A percentile compares a stretch with the other conserved stretches of the same genome.
Conservation (phyloP, 2,888 invertebrate genomes). For the Lasioglossum zephyrum region DNA sequence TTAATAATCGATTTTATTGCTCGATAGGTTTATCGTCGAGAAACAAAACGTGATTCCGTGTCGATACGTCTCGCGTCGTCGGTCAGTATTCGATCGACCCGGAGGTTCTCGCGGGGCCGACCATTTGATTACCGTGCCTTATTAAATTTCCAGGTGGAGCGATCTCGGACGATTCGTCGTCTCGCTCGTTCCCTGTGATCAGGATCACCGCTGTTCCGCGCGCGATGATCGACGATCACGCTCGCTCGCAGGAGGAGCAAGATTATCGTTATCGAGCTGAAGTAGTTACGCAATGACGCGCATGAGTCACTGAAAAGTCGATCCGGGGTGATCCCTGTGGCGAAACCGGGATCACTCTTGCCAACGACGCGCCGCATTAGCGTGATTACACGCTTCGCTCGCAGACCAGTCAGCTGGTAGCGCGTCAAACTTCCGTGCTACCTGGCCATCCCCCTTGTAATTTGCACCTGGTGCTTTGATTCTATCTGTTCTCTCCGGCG, state of each 20-base stretch:
- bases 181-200: conserved; percentile 54
- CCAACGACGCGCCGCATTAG: conserved; percentile 78
- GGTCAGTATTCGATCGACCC: too few species aligned
- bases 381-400: conserved; percentile 77
- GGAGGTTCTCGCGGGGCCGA: conserved; percentile 10
- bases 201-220: conserved; percentile 38
- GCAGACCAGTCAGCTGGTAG: conserved; percentile 71
- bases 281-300: conserved; percentile 66
- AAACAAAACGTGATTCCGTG: too few species aligned
- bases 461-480: conserved; percentile 83
- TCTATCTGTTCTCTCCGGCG: conserved; percentile 73
- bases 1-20: too few species aligned
- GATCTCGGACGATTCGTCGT: conserved; percentile 55
- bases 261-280: conserved; percentile 69
- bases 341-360: conserved; percentile 66
- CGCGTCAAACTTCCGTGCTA: conserved; percentile 69
- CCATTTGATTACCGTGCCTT: conserved; percentile 37
- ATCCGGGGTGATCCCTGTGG: conserved; percentile 65
- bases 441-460: conserved; percentile 75
- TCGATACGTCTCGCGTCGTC: too few species aligned
- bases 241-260: conserved; percentile 32
- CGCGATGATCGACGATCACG: conserved; percentile 63
- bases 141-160: conserved; percentile 50
- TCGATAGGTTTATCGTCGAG: too few species aligned
- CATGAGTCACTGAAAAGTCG: conserved; percentile 67